Conservation (phyloP, 2,888 invertebrate genomes). For the Melangyna quadrimaculata region DNA sequence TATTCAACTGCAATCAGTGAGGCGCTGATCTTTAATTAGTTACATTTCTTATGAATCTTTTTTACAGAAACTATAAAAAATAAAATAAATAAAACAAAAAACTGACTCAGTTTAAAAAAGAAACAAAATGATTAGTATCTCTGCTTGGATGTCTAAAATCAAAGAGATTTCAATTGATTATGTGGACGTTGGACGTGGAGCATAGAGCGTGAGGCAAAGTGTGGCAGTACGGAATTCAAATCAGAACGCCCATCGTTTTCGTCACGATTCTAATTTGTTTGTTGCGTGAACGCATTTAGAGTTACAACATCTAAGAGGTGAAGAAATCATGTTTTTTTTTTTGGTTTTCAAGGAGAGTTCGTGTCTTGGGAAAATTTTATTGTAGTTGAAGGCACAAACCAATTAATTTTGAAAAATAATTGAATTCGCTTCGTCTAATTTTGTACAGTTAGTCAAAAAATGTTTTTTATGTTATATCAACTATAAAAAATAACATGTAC, state of each 20-base stretch:
- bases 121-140: constrained; percentile 29
- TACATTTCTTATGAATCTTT: constrained; percentile 60
- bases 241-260: constrained; percentile 36
- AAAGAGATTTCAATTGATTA: constrained; percentile 52
- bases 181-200: constrained; percentile 8
- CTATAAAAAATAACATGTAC: too few species aligned
- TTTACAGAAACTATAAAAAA: constrained; percentile 35
- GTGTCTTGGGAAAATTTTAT: constrained; percentile 30
- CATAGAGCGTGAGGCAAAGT: constrained; percentile 29
- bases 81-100: constrained; percentile 12
- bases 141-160: constrained; percentile 37
- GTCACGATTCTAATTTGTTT: constrained; percentile 32
- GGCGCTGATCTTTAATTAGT: constrained; percentile 67
- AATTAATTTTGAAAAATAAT: background rate
- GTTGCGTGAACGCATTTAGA: constrained; percentile 48
- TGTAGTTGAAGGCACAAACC: constrained; percentile 38
- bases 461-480: background rate
- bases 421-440: background rate
- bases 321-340: constrained; percentile 35
- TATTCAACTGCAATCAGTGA: constrained; percentile 59
- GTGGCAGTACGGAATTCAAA: constrained; percentile 23
- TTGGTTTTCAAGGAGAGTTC: constrained; percentile 19
- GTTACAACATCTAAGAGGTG: constrained; percentile 51
- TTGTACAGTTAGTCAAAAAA: background rate
- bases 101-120: constrained; percentile 29